phyloP scores from a whole-genome alignment of 1,140 invertebrate genomes.

The Hyles euphorbiae region DNA sequence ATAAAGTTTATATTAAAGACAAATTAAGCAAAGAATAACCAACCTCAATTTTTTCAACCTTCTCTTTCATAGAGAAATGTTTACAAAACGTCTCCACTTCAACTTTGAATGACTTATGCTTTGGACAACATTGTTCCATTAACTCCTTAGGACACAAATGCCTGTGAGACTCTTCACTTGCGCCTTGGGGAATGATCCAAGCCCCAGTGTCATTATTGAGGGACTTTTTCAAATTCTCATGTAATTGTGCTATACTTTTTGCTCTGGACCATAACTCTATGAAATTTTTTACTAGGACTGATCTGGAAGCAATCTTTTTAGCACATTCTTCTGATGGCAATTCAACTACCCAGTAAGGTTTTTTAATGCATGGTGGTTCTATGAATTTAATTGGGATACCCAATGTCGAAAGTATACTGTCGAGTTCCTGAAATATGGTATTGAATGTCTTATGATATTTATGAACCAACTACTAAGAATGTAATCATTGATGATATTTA shows the following conservation, averaged over 20 bases:
- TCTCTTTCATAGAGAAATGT: slow-evolving; percentile 85
- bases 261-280: slow-evolving; percentile 87
- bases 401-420: slow-evolving; percentile 81
- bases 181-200: slow-evolving; percentile 38
- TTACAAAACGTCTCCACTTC: slow-evolving; percentile 92
- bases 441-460: no score
- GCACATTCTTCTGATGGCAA: slow-evolving; percentile 73
- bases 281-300: slow-evolving; percentile 85
- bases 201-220: slow-evolving; percentile 44
- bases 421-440: slow-evolving; percentile 81
- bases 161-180: slow-evolving; percentile 21
- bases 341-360: slow-evolving; percentile 89
- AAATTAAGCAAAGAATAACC: slow-evolving; percentile 3
- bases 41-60: slow-evolving; percentile 92
- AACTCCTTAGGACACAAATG: slow-evolving; percentile 68
- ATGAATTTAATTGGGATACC: slow-evolving; percentile 79
- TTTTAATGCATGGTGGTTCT: slow-evolving; percentile 74
- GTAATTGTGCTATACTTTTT: slow-evolving; percentile 77
- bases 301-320: slow-evolving; percentile 82
- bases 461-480: no score
- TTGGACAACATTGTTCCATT: slow-evolving; percentile 73
- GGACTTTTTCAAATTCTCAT: slow-evolving; percentile 78
- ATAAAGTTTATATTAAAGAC: no score
- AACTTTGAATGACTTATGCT: slow-evolving; percentile 84
- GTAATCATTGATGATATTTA: no score